phyloP scores from a whole-genome alignment of 2,113 vertebrate species.

The Rostratula benghalensis region DNA sequence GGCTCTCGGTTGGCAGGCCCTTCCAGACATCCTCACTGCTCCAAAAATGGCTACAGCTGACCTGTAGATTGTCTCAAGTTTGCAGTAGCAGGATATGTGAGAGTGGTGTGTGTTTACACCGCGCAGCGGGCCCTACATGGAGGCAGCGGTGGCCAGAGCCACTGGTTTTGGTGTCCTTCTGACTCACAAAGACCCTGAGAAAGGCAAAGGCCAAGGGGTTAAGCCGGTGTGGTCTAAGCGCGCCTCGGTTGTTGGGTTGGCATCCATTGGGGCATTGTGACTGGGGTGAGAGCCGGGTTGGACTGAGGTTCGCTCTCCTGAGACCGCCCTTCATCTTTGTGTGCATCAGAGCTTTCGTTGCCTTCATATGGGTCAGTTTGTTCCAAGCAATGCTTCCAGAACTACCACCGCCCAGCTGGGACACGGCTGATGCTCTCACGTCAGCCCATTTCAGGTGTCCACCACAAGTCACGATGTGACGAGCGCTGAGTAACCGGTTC shows the following conservation, averaged over 20 bases:
- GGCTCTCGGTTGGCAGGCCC: constrained; percentile 75
- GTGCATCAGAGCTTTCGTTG: background rate
- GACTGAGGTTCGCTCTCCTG: background rate
- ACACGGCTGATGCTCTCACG: accelerated
- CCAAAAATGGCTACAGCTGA: constrained; percentile 74
- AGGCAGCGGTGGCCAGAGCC: accelerated
- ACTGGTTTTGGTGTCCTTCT: background rate
- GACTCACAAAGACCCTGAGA: background rate
- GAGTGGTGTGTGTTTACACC: background rate
- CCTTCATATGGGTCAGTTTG: background rate
- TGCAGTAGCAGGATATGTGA: constrained; percentile 15
- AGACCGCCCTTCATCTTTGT: background rate
- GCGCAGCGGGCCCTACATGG: accelerated
- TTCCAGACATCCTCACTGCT: constrained; percentile 62
- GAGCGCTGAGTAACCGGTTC: background rate
- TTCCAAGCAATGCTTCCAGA: background rate
- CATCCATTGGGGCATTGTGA: background rate
- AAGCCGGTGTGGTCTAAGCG: accelerated
- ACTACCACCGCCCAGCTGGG: accelerated
- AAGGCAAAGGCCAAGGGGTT: background rate
- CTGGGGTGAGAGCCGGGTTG: background rate
- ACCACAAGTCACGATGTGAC: accelerated
- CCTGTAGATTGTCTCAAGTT: constrained; percentile 73
- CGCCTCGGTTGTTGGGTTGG: background rate
- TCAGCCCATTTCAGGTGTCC: background rate